Base-by-base conservation (phyloP, 2,113 vertebrate species). In the Nibea coibor region DNA sequence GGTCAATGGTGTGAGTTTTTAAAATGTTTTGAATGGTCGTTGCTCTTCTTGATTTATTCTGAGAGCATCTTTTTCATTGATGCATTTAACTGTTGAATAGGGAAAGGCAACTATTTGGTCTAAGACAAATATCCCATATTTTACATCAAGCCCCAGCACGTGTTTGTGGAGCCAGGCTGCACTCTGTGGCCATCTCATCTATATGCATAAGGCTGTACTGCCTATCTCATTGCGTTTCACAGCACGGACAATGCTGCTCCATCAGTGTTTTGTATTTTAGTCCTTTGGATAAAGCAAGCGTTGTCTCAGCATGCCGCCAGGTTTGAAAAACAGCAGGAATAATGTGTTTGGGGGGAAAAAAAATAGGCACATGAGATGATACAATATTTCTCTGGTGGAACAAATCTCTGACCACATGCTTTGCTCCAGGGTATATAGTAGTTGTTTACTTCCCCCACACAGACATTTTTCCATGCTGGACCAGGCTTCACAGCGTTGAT, bases 201-300 rank as follows among this genome's bases (percentile, higher is more conserved):
- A 35, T 57, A 78, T 74, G 47, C 58, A 73, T 43, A 57, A n/a
- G 24, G 20, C 31, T 16, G 20, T 51, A 48, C 17, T 20, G n/a
- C 47, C 22, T 10, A 16, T 42, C 31, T 45, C 1, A 14, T 24
- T 85, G 8, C 19, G 61, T 80, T 74, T 83, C 42, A 78, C 47
- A 71, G 47, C 31, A 67, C 22, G 12, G 22, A 53, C 58, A 58
- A 1, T 66, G 31, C 26, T 48, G 39, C 48, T 35, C 48, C 0
- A 6, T 57, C 62, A 28, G 24, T 65, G 61, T 67, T 76, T 85
- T 22, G n/a, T 61, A 16, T 72, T 65, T 24, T 79, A 75, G 48
- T 70, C 24, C 14, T 68, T 62, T 59, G 42, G 47, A 76, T 22
- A 58, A 47, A 69, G 11, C 31, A 64, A 66, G 20, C 31, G 2